Evolutionary conservation across 1,140 invertebrate genomes (phyloP).

Genomic region (Pachypeltis micranthus): DNA sequence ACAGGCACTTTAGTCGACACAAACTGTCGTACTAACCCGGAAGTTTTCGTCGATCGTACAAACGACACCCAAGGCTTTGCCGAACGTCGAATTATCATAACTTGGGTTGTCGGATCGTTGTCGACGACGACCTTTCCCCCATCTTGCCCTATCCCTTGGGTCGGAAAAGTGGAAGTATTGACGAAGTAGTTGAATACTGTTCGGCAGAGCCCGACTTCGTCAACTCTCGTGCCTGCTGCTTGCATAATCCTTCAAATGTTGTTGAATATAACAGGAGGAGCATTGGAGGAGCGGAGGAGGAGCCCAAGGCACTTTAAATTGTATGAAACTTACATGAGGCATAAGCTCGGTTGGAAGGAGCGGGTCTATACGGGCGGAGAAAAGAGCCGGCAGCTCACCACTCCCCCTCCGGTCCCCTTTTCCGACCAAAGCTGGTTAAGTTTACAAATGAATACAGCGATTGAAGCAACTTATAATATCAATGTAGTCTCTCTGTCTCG

Average conservation of each 20-base stretch:
- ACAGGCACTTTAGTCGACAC: no score
- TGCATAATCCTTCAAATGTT: constrained; percentile 28
- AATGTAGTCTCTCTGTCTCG: constrained; percentile 44
- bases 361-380: constrained; percentile 31
- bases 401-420: constrained; percentile 34
- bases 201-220: no score
- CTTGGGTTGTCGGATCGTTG: no score
- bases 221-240: constrained; percentile 17
- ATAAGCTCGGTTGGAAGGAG: constrained; percentile 24
- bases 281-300: neutral
- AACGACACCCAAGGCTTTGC: no score
- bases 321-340: constrained; percentile 35
- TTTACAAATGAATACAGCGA: constrained; percentile 62
- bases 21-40: no score
- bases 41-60: no score
- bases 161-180: no score
- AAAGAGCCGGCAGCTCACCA: constrained; percentile 39
- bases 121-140: no score
- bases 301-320: constrained; percentile 32
- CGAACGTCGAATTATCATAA: no score
- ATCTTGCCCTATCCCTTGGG: no score
- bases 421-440: constrained; percentile 41
- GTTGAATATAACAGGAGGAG: constrained; percentile 26
- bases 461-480: constrained; percentile 63
- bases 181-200: no score